Percentiles rank a stretch among this genome's conserved stretches.
These are phyloP conservation scores for Ceriagrion tenellum DNA, from an alignment of 2,888 invertebrate genomes.

Conservation along the genomic window DNA sequence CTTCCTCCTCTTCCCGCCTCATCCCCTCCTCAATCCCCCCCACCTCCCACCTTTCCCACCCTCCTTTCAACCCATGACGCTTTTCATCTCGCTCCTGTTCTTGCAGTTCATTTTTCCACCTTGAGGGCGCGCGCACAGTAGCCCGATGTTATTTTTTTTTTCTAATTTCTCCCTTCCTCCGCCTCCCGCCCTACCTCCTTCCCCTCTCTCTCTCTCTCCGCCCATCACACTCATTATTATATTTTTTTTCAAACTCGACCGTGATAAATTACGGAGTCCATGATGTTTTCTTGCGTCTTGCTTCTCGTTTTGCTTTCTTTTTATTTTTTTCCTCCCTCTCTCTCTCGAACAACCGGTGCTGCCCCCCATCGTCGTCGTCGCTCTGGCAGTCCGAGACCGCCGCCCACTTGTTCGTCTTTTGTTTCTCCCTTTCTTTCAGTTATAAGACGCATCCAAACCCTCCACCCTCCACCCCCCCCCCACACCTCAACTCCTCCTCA, in stretches of 20 bases:
- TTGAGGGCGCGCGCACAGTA: slow-evolving; percentile 56
- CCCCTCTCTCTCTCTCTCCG: background rate
- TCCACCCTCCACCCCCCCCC: background rate
- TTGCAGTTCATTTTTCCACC: slow-evolving; percentile 39
- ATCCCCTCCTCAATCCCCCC: background rate
- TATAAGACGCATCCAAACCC: background rate
- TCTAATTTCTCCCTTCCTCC: slow-evolving; percentile 26
- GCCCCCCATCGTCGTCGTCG: background rate
- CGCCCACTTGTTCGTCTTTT: background rate
- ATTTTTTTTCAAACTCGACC: slow-evolving; percentile 45
- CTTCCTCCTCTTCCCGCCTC: background rate
- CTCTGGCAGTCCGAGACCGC: background rate
- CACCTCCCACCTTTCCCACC: background rate
- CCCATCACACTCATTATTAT: slow-evolving; percentile 55
- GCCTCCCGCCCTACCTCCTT: background rate
- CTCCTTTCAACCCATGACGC: background rate
- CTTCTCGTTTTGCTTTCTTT: background rate
- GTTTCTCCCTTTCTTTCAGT: background rate
- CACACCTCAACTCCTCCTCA: background rate
- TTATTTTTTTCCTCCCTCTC: background rate
- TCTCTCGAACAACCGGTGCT: background rate
- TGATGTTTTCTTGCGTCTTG: background rate
- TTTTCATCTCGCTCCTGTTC: slow-evolving; percentile 28
- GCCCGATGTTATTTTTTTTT: slow-evolving; percentile 31
- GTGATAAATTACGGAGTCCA: slow-evolving; percentile 58